Base-by-base conservation (phyloP, 2,797 vertebrate genomes). In the Alca torda region DNA sequence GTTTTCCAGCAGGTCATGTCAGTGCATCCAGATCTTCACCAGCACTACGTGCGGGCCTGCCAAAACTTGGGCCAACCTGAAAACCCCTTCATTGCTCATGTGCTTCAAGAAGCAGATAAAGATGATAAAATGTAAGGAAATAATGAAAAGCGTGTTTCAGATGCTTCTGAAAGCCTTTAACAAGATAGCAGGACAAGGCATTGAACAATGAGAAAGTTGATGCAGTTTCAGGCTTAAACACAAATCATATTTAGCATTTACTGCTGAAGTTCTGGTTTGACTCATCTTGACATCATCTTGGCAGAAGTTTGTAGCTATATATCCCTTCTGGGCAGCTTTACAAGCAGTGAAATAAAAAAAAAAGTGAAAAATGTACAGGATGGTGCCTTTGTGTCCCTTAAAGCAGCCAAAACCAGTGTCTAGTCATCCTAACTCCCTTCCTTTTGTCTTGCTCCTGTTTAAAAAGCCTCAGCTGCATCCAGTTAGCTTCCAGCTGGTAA, bases 11-110 rank as follows among this genome's bases (percentile, higher is more conserved):
- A 93, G 84, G 72, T 72, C 95, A 87, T 96, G 96, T 56, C 90
- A n/a, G 69, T 68, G 83, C 9, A 5, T 33, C 48, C 63, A n/a
- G 90, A 61, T 70, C 96, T 98, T 46, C 84, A 89, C 14, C 57
- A 78, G 68, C 26, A 91, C 41, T 99, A 99, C 75, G 48, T 67
- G 39, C 50, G 50, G 23, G n/a, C 97, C 12, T 99, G 99, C 87
- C 60, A 76, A 31, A 87, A 98, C 69, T 25, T 96, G 8, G 54
- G 85, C 14, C 94, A 97, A 26, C 79, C 96, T 72, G 72, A 86
- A 46, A 99, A 99, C 56, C 87, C 96, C 9, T 97, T 96, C 39
- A n/a, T 99, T 92, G 76, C 93, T 50, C 78, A 54, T 4, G 87
- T 96, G 72, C 95, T 99, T 39, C 68, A 93, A 68, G 94, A 97